Conservation (phyloP, 2,888 invertebrate species). For the Smittia aterrima region DNA sequence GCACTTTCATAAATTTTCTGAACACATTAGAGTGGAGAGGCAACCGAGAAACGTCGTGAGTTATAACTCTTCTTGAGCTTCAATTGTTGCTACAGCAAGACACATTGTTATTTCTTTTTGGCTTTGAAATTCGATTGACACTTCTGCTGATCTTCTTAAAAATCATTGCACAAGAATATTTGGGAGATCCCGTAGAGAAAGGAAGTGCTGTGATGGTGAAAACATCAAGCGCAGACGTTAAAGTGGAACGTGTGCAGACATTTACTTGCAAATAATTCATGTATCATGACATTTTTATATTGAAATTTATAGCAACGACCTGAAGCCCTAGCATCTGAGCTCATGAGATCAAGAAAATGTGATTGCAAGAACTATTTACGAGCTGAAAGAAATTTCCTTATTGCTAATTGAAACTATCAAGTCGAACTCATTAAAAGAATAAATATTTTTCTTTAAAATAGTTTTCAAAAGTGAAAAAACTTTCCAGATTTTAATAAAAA, state of each 20-base stretch:
- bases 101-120: no score
- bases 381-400: not conserved
- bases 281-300: slow-evolving; percentile 19
- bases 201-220: no score
- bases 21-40: not conserved
- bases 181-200: no score
- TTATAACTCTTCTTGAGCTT: not conserved
- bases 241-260: not conserved
- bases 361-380: not conserved
- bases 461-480: no score
- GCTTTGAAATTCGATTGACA: no score
- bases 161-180: no score
- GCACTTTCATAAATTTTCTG: slow-evolving; percentile 6
- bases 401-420: no score
- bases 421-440: no score
- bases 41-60: not conserved
- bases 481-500: no score
- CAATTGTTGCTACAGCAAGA: not conserved
- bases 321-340: not conserved
- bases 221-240: no score
- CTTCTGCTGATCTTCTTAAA: no score
- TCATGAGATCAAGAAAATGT: not conserved
- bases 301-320: not conserved
- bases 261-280: slow-evolving; percentile 7
- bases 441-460: no score